Evolutionary conservation across 2,888 invertebrate genomes (phyloP), one percentile per base, ranked within the genome.

Genomic region (Ichneumoninae sp.): DNA sequence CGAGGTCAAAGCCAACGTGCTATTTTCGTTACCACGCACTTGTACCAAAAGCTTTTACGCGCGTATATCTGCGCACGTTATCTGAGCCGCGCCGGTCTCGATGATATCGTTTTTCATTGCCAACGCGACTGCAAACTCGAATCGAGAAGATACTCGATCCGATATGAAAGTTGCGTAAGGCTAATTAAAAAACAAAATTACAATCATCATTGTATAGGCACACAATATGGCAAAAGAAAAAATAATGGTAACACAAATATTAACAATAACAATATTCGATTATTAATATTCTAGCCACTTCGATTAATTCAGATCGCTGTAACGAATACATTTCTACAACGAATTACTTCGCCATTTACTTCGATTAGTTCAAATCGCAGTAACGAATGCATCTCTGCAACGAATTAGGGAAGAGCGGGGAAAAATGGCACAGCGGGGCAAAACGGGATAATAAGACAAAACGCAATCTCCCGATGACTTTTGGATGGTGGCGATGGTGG

Each of bases 1-100:
- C 85, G 71, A 82, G 85, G 85, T 77, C 85, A 85, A 65, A 76
- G 52, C 68, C 82, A 60, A 76, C 71, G 22, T 75, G 68, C 82
- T 85, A 85, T 85, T 85, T 85, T 80, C 60, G 71, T 76, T 82
- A 33, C 33, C 19, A 50, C 19, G 19, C 50, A 26, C 19, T 44
- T 70, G 81, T 40, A 69, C n/a, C 40, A 40, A 73, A 63, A 76
- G 79, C 75, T 82, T 79, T 66, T 65, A 54, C 30, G 30, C 52
- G 36, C 40, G 30, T 44, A 54, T 40, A 13, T 26, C 8, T 65
- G 19, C 16, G 26, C 36, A 26, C 0, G 47, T 33, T 69, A 36
- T 40, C 8, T 30, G 36, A 70, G 26, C 7, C 19, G 47, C 33
- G 13, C 22, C 13, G 33, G 36, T 65, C 36, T n/a, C 40, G 40